Conservation (phyloP, 64 coral and sea anemone species). For the Cladopsammia gracilis region DNA sequence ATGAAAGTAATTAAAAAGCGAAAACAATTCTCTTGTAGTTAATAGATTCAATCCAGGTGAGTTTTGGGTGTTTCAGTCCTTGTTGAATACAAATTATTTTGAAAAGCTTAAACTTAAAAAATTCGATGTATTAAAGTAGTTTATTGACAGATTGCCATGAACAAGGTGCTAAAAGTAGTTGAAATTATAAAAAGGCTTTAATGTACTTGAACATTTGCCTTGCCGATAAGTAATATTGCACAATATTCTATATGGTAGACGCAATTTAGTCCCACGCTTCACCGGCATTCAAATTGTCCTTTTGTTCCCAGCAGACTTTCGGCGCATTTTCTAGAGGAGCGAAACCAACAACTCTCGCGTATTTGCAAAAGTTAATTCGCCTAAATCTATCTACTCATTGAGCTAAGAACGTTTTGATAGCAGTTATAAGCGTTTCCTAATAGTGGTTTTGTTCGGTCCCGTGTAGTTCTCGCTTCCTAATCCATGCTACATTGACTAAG, state of each 20-base stretch:
- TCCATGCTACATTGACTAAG: conserved; percentile 83
- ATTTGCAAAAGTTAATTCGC: conserved; percentile 84
- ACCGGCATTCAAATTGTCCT: conserved; percentile 71
- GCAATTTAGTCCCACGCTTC: not conserved
- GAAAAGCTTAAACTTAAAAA: not conserved
- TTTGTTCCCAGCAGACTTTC: conserved; percentile 68
- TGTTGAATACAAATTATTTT: not conserved
- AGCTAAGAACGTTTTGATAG: conserved; percentile 93
- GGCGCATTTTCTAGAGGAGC: conserved; percentile 8
- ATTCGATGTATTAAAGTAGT: conserved; percentile 31
- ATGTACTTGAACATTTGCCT: not conserved
- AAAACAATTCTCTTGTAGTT: conserved; percentile 66
- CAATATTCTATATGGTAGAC: not conserved
- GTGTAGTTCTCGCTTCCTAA: conserved; percentile 93
- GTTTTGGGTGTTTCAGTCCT: conserved; percentile 46
- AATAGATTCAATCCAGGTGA: conserved; percentile 64
- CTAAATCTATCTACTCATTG: conserved; percentile 90
- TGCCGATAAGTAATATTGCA: conserved; percentile 21
- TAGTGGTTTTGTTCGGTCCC: conserved; percentile 91
- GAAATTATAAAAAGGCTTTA: not conserved
- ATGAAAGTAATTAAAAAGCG: conserved; percentile 36
- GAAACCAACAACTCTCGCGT: conserved; percentile 53
- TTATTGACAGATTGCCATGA: not conserved
- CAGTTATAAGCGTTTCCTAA: conserved; percentile 87
- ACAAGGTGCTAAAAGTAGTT: not conserved